These are phyloP conservation scores for Eptatretus burgeri DNA, from an alignment of 2,113 vertebrate species.

Conservation along the genomic window DNA sequence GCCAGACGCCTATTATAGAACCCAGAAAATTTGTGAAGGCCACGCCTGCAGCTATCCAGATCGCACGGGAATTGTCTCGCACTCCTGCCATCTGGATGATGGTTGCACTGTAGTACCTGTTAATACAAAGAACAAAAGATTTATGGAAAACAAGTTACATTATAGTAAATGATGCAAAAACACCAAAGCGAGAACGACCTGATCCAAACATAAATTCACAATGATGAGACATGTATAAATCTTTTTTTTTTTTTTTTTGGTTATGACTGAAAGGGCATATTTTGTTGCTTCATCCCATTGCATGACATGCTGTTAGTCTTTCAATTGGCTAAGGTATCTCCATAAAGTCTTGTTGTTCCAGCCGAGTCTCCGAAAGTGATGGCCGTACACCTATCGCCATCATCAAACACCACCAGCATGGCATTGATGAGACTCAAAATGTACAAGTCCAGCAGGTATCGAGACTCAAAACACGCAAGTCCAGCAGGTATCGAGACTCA, in stretches of 20 bases:
- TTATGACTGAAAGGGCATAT: not conserved
- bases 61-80: slow-evolving; percentile 50
- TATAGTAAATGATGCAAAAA: not conserved
- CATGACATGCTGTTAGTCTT: too few species aligned
- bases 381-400: too few species aligned
- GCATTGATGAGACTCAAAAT: too few species aligned
- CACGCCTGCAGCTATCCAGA: slow-evolving; percentile 64
- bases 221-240: not conserved
- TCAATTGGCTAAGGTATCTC: too few species aligned
- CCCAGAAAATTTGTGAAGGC: slow-evolving; percentile 87
- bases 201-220: not conserved
- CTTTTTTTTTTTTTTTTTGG: too few species aligned
- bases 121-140: not conserved
- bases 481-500: too few species aligned
- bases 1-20: slow-evolving; percentile 71
- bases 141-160: slow-evolving; percentile 9
- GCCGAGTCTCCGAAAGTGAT: too few species aligned
- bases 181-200: not conserved
- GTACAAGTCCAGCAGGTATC: too few species aligned
- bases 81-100: slow-evolving; percentile 97
- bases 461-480: too few species aligned
- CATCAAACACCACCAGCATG: too few species aligned
- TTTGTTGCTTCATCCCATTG: too few species aligned
- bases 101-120: slow-evolving; percentile 91
- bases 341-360: too few species aligned